phyloP scores from a whole-genome alignment of 2,113 vertebrate genomes.

The Megaceryle maxima region DNA sequence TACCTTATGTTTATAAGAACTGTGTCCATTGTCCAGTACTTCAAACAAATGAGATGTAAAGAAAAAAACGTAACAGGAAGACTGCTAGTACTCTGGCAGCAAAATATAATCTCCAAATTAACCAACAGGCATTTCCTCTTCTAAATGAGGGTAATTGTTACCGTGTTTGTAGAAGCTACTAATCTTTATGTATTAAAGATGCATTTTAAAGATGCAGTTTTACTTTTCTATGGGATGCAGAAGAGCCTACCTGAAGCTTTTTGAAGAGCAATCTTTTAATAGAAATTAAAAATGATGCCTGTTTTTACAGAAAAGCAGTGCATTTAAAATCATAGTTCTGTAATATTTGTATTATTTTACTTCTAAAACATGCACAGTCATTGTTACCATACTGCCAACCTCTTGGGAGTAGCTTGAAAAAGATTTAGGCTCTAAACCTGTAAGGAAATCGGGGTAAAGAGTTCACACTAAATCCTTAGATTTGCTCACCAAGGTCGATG shows the following conservation, averaged over 20 bases:
- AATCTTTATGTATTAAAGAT: background rate
- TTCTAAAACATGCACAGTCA: background rate
- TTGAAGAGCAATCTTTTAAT: background rate
- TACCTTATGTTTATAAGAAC: background rate
- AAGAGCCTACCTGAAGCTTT: background rate
- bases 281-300: background rate
- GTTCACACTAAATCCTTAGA: background rate
- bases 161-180: background rate
- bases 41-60: background rate
- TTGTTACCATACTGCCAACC: background rate
- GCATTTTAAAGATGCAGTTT: background rate
- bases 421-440: background rate
- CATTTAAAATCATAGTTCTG: background rate
- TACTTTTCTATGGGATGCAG: background rate
- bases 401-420: slow-evolving; percentile 5
- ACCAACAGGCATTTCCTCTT: background rate
- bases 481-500: background rate
- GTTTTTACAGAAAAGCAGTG: background rate
- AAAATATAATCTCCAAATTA: background rate
- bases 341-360: background rate
- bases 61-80: background rate
- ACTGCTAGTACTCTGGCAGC: background rate
- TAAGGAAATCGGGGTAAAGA: background rate
- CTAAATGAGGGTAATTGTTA: background rate
- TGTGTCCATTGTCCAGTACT: background rate